Base-by-base conservation (phyloP, 2,113 vertebrate genomes). In the Cariama cristata region DNA sequence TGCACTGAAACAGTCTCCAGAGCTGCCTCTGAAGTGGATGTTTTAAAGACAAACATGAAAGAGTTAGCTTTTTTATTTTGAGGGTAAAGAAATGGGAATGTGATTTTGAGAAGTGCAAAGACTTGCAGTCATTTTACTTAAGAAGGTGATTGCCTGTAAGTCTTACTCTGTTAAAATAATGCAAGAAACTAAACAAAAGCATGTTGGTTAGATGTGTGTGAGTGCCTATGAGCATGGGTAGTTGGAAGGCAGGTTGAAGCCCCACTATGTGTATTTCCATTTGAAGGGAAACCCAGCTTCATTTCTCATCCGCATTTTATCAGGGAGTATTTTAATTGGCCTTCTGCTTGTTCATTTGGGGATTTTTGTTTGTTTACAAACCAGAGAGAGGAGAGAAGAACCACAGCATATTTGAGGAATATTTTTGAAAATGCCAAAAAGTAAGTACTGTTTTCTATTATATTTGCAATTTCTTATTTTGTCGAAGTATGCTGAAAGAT, bases 351-450 rank as follows among this genome's bases (percentile, higher is more conserved):
- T 79, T 97, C 20, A 79, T 79, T 56, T 79, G 20, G 38, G 47
- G 13, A 24, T 91, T 94, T 95, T 67, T 94, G 15, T 92, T 91
- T 92, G 15, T 94, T 97, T 95, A 95, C 82, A 47, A 98, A 98
- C 73, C 97, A 99, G 99, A 98, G 95, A 94, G 98, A 98, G 71
- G 98, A 97, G 88, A 98, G 97, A 96, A 98, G 68, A 68, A 93
- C 79, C 83, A 27, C 98, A 77, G 64, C 95, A 2, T 98, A 98
- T 83, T 80, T 98, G 93, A 98, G 97, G 90, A 99, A 98, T 96
- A 97, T 99, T 91, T 98, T 99, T 92, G 99, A 99, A 93, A 99
- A 99, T 95, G 98, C 99, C 63, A 98, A 98, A 76, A 99, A 98
- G 99, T 99, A 98, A 62, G 99, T 99, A 69, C 38, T 47, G 15